Conservation (phyloP, 2,113 vertebrate genomes). For the Trematomus loennbergii region DNA sequence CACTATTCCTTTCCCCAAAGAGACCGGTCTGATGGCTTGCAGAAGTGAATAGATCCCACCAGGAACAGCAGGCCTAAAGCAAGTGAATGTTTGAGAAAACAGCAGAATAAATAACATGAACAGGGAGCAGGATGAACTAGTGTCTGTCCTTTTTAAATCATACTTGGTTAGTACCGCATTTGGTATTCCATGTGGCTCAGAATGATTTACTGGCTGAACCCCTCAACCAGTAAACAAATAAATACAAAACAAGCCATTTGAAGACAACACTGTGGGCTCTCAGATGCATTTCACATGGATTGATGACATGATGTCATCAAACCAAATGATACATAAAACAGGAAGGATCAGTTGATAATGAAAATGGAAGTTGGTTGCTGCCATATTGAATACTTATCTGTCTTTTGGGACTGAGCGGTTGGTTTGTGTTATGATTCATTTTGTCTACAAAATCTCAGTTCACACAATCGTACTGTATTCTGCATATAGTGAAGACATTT, state of each 20-base stretch:
- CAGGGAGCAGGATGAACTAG: neutral
- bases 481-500: neutral
- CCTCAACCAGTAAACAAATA: neutral
- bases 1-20: neutral
- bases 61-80: too few relatives aligned
- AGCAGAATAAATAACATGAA: too few relatives aligned
- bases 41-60: too few relatives aligned
- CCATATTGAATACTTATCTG: neutral
- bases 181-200: neutral
- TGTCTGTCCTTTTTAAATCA: neutral
- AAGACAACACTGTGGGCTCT: neutral
- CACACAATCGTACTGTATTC: neutral
- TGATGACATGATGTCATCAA: neutral
- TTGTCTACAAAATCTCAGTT: neutral
- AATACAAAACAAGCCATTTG: neutral
- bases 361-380: neutral
- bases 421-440: neutral
- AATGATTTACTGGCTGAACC: neutral
- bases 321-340: neutral
- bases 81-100: too few relatives aligned
- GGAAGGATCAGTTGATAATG: neutral
- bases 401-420: neutral
- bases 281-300: neutral
- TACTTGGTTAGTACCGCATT: neutral
- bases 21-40: too few relatives aligned